These are phyloP conservation scores for Harlomillsia oculata DNA, from an alignment of 1,140 invertebrate genomes.

Conservation along the genomic window DNA sequence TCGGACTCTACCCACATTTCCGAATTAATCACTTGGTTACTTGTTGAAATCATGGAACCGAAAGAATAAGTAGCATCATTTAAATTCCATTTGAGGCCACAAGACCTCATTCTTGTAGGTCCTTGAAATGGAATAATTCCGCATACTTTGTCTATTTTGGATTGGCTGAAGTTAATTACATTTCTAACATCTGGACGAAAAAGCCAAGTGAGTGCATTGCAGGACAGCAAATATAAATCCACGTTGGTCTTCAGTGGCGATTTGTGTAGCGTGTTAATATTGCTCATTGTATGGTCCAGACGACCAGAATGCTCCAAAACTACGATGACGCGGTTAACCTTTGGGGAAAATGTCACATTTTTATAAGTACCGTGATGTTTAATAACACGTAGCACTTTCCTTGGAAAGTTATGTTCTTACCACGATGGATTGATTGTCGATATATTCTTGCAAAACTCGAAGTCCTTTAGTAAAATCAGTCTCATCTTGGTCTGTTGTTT, in stretches of 20 bases:
- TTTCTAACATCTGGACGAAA: neutral
- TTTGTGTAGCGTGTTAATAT: constrained; percentile 13
- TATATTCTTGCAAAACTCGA: neutral
- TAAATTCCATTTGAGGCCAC: constrained; percentile 22
- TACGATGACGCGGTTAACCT: neutral
- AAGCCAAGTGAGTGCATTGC: neutral
- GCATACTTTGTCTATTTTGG: constrained; percentile 1
- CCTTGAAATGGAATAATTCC: constrained; percentile 21
- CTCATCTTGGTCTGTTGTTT: constrained; percentile 20
- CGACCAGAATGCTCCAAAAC: neutral
- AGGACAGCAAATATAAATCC: neutral
- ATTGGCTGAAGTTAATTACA: neutral
- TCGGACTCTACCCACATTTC: neutral
- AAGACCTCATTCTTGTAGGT: constrained; percentile 7
- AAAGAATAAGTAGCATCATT: constrained; percentile 13
- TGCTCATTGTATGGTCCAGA: neutral
- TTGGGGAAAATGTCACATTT: neutral
- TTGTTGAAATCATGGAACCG: constrained; percentile 16
- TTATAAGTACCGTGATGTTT: neutral
- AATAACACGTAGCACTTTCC: neutral
- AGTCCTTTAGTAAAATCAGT: constrained; percentile 28
- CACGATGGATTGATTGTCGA: neutral
- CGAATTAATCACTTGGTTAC: constrained; percentile 2
- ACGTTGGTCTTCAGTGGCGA: neutral
- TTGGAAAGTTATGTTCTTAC: neutral